A percentile compares a stretch with the other conserved stretches of the same genome.
These are phyloP conservation scores for Eutolmus rufibarbis DNA, from an alignment of 2,888 invertebrate species.

Conservation along the genomic window DNA sequence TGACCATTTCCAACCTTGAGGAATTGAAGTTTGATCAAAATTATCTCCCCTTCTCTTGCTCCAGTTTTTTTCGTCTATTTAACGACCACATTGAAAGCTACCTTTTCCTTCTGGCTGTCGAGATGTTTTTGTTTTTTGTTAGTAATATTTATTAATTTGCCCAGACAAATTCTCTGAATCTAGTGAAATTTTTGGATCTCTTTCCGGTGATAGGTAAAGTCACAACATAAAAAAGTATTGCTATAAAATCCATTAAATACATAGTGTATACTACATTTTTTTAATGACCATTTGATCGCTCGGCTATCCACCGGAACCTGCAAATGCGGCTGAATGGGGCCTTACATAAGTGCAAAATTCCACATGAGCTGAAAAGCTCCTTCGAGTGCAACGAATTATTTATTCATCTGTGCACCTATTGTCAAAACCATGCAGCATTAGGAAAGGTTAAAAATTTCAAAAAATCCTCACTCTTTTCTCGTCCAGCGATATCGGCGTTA, in stretches of 20 bases:
- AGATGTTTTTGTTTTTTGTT: no score
- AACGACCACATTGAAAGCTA: no score
- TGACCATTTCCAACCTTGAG: no score
- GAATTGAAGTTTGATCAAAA: no score
- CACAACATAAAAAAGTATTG: not conserved
- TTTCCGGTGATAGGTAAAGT: no score
- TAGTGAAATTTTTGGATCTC: no score
- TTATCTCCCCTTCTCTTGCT: no score
- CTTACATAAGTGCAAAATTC: not conserved
- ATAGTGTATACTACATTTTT: not conserved
- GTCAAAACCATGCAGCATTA: not conserved
- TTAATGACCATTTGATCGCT: not conserved
- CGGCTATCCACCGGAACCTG: not conserved
- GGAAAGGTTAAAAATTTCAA: not conserved
- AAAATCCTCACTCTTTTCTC: not conserved
- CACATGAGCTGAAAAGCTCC: not conserved
- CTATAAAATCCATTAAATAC: not conserved
- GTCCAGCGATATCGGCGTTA: not conserved
- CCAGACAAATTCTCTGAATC: no score
- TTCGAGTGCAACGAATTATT: conserved; percentile 5
- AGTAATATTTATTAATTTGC: no score
- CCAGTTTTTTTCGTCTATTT: no score
- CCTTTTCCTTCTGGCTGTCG: no score
- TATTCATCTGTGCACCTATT: not conserved
- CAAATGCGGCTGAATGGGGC: not conserved